Evolutionary conservation across 2,888 invertebrate genomes (phyloP).

Genomic region (Ophraella communa): DNA sequence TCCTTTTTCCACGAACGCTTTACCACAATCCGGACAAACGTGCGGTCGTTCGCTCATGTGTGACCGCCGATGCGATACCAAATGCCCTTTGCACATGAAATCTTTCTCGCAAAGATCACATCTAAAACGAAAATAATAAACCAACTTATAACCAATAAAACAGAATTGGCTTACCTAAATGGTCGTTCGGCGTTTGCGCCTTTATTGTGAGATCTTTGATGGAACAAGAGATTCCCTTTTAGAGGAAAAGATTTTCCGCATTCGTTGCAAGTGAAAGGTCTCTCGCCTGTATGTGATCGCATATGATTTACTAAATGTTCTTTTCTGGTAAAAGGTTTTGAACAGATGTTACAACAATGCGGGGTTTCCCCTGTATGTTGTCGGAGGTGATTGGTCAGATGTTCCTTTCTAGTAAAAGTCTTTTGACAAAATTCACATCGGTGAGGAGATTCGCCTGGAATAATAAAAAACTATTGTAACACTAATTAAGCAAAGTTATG

Average conservation of each 20-base stretch:
- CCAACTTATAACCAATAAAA: too few relatives aligned
- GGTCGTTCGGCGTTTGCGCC: slow-evolving; percentile 58
- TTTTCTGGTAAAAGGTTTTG: slow-evolving; percentile 76
- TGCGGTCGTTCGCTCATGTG: slow-evolving; percentile 72
- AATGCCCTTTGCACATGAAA: slow-evolving; percentile 87
- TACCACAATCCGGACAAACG: slow-evolving; percentile 75
- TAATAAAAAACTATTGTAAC: slow-evolving; percentile 31
- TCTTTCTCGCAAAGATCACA: slow-evolving; percentile 87
- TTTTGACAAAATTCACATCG: slow-evolving; percentile 74
- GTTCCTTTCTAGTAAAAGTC: slow-evolving; percentile 75
- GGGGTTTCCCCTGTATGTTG: slow-evolving; percentile 77
- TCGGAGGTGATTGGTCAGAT: slow-evolving; percentile 73
- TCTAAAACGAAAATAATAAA: slow-evolving; percentile 20
- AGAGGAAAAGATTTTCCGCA: slow-evolving; percentile 88
- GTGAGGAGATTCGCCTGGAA: slow-evolving; percentile 69
- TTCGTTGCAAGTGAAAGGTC: slow-evolving; percentile 83
- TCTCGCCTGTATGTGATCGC: slow-evolving; percentile 80
- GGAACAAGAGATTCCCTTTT: slow-evolving; percentile 82
- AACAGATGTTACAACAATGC: slow-evolving; percentile 76
- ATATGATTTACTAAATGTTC: slow-evolving; percentile 79
- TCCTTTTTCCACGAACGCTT: slow-evolving; percentile 81
- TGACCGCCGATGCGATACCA: slow-evolving; percentile 81
- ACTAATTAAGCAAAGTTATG: not conserved
- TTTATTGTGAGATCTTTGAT: slow-evolving; percentile 86
- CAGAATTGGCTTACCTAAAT: slow-evolving; percentile 62